phyloP scores from a whole-genome alignment of 2,113 vertebrate genomes.

The Regulus satrapa region DNA sequence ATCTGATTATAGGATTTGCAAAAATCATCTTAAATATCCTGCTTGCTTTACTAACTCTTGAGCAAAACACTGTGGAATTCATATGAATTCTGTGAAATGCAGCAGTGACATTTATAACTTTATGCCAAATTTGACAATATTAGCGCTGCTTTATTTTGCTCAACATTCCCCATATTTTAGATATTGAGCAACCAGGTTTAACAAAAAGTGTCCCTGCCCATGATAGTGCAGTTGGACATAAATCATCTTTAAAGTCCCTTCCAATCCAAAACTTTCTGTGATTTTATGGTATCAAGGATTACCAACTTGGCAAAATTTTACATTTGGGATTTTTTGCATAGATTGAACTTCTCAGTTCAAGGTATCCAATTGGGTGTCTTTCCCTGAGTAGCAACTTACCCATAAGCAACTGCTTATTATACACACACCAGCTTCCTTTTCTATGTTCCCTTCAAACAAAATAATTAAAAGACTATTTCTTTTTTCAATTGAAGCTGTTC shows the following conservation, averaged over 20 bases:
- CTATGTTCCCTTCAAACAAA: not conserved
- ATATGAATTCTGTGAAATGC: not conserved
- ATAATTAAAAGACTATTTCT: rapidly evolving
- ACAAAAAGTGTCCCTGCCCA: not conserved
- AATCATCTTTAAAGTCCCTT: not conserved
- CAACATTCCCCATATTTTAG: not conserved
- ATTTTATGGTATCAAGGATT: not conserved
- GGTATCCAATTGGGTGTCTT: not conserved
- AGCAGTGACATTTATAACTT: not conserved
- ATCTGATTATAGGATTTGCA: not conserved
- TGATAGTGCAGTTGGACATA: not conserved
- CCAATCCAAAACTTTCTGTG: not conserved
- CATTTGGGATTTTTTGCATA: not conserved
- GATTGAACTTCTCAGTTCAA: not conserved
- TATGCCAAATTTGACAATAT: not conserved
- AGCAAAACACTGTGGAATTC: not conserved
- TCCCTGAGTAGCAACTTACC: not conserved
- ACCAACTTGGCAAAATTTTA: not conserved
- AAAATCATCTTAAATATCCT: not conserved
- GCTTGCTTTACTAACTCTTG: not conserved
- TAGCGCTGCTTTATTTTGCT: not conserved
- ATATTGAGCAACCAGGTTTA: not conserved
- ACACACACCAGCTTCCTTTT: not conserved
- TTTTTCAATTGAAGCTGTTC: not conserved
- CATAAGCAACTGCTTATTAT: not conserved